These are phyloP conservation scores for Synanceia verrucosa DNA, from an alignment of 2,797 vertebrate genomes.

Conservation along the genomic window DNA sequence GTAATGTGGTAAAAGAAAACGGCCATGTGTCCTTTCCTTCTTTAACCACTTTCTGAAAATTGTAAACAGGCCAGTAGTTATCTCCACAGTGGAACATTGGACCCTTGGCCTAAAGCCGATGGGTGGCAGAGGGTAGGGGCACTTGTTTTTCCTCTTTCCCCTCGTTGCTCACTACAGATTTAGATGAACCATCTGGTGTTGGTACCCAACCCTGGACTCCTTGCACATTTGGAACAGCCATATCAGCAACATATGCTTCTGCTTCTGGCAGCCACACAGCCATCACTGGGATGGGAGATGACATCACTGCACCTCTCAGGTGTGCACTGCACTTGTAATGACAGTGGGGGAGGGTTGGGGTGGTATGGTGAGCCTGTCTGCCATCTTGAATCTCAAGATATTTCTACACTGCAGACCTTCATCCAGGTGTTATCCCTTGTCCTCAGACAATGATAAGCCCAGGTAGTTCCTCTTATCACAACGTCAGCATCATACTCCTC, in stretches of 20 bases:
- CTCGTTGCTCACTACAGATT: constrained; percentile 53
- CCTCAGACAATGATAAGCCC: neutral
- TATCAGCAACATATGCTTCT: constrained; percentile 78
- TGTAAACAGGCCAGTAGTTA: constrained; percentile 35
- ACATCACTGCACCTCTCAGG: constrained; percentile 68
- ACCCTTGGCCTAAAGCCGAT: constrained; percentile 51
- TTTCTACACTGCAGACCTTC: constrained; percentile 3
- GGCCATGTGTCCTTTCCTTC: neutral
- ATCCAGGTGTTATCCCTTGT: constrained; percentile 15
- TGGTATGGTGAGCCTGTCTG: constrained; percentile 20
- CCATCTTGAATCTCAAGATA: constrained; percentile 27
- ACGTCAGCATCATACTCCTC: neutral
- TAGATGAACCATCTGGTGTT: constrained; percentile 78
- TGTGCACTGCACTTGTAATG: constrained; percentile 49
- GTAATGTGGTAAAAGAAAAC: neutral
- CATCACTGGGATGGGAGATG: constrained; percentile 63
- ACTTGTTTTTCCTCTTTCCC: constrained; percentile 45
- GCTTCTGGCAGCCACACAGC: constrained; percentile 65
- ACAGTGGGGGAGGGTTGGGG: constrained; percentile 2
- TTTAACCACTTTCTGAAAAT: constrained; percentile 9
- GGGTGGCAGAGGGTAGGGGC: constrained; percentile 43
- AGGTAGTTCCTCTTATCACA: constrained; percentile 1
- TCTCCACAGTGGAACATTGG: constrained; percentile 63
- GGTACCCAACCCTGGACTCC: constrained; percentile 59
- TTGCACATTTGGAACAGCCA: constrained; percentile 72